These are phyloP conservation scores for Spermophilus dauricus DNA, from an alignment of 2,113 vertebrate species.

Conservation along the genomic window DNA sequence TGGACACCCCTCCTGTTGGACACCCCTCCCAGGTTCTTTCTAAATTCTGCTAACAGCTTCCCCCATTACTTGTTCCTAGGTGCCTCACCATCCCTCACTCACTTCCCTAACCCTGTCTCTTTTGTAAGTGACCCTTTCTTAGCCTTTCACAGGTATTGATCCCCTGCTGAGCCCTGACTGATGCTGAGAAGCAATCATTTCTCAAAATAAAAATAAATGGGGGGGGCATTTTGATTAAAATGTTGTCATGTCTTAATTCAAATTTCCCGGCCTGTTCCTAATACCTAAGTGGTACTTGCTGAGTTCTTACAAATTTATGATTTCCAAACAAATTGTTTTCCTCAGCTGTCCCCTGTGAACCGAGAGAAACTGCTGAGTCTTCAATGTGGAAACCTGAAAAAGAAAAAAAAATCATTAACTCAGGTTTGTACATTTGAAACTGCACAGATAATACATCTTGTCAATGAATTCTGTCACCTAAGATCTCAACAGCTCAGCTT, in stretches of 20 bases:
- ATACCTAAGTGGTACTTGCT: not conserved
- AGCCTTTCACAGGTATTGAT: not conserved
- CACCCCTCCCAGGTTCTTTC: not conserved
- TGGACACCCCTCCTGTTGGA: not conserved
- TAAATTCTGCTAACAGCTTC: not conserved
- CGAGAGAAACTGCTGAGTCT: not conserved
- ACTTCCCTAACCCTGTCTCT: not conserved
- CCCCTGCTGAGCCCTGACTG: not conserved
- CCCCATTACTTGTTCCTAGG: too few relatives aligned
- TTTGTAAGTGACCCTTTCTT: not conserved
- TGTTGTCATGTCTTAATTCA: not conserved
- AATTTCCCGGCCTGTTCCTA: not conserved
- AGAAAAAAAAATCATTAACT: not conserved
- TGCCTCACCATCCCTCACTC: not conserved
- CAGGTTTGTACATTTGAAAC: conserved; percentile 3
- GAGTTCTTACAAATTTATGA: not conserved
- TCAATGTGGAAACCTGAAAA: not conserved
- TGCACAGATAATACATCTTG: not conserved
- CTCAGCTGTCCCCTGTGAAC: not conserved
- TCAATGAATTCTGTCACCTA: not conserved
- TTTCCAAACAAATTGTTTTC: not conserved
- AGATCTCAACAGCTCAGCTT: not conserved
- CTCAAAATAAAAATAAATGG: not conserved
- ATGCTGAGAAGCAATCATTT: not conserved
- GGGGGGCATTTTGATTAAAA: not conserved